Evolutionary conservation across 2,888 invertebrate genomes (phyloP).

Genomic region (Tigriopus californicus): DNA sequence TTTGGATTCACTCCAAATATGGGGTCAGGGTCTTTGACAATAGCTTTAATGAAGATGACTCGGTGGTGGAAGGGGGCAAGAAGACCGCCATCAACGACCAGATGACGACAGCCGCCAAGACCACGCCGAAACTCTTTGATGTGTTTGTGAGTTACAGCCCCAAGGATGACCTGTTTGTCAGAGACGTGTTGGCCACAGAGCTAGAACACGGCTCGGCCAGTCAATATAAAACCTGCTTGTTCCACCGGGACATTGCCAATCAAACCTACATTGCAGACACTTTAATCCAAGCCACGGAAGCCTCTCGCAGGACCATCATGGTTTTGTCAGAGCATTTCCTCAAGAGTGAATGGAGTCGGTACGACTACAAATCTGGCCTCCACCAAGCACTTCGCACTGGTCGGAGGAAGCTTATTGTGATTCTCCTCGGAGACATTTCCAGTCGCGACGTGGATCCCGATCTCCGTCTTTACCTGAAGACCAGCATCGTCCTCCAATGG

Average conservation of each 20-base stretch:
- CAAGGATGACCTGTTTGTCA: constrained; percentile 21
- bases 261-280: constrained; percentile 20
- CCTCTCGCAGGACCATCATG: constrained; percentile 21
- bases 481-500: constrained; percentile 62
- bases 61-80: not conserved
- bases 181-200: constrained; percentile 20
- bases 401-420: constrained; percentile 54
- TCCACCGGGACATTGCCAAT: constrained; percentile 21
- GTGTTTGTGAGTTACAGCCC: constrained; percentile 27
- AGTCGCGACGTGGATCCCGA: constrained; percentile 66
- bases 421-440: constrained; percentile 61
- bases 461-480: constrained; percentile 64
- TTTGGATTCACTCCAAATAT: constrained; percentile 62
- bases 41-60: constrained; percentile 18
- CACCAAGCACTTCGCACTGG: constrained; percentile 62
- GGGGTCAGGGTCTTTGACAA: constrained; percentile 50
- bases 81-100: constrained; percentile 37
- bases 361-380: constrained; percentile 70
- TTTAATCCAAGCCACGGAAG: constrained; percentile 21
- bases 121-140: constrained; percentile 54
- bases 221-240: constrained; percentile 21
- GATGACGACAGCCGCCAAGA: no score
- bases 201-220: constrained; percentile 18
- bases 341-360: constrained; percentile 59
- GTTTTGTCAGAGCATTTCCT: constrained; percentile 21